Evolutionary conservation across 2,113 vertebrate species (phyloP).

Genomic region (Takifugu bimaculatus): DNA sequence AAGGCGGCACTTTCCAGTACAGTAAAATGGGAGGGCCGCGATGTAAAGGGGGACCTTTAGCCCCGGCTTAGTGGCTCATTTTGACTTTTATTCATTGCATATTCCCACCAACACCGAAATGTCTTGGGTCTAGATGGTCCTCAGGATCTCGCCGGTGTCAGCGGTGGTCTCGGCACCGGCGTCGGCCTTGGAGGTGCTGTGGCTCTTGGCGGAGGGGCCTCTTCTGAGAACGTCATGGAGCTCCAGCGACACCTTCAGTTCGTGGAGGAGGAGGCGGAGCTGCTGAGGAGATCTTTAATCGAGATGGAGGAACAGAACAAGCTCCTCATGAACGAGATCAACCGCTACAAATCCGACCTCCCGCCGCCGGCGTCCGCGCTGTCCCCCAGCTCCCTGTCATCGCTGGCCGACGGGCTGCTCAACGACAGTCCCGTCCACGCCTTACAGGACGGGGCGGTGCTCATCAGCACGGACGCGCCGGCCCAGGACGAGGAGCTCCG

Average conservation of each 20-base stretch:
- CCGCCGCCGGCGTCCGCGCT: slow-evolving; percentile 71
- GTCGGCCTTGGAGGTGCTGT: slow-evolving; percentile 51
- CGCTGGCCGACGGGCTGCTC: slow-evolving; percentile 50
- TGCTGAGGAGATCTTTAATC: slow-evolving; percentile 88
- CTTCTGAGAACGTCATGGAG: slow-evolving; percentile 85
- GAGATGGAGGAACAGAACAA: slow-evolving; percentile 99
- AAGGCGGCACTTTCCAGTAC: too few species aligned
- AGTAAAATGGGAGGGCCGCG: too few species aligned
- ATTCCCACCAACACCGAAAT: too few species aligned
- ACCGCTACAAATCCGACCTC: slow-evolving; percentile 90
- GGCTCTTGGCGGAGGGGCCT: slow-evolving; percentile 68
- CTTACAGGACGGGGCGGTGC: slow-evolving; percentile 79
- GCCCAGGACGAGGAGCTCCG: slow-evolving; percentile 83
- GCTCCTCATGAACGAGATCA: slow-evolving; percentile 89
- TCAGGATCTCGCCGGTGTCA: slow-evolving; percentile 48
- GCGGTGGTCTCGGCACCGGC: slow-evolving; percentile 57
- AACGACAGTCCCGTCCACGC: slow-evolving; percentile 50
- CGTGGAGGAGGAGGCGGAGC: slow-evolving; percentile 96
- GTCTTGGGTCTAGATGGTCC: slow-evolving; percentile 37
- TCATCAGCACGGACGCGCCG: slow-evolving; percentile 82
- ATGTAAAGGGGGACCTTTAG: too few species aligned
- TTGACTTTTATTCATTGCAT: too few species aligned
- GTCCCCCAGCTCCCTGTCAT: slow-evolving; percentile 47
- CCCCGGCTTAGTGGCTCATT: too few species aligned
- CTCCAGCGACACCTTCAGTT: slow-evolving; percentile 95